Evolutionary conservation across 2,113 vertebrate species (phyloP), one percentile per base, ranked within the genome.

Genomic region (Callithrix jacchus): DNA sequence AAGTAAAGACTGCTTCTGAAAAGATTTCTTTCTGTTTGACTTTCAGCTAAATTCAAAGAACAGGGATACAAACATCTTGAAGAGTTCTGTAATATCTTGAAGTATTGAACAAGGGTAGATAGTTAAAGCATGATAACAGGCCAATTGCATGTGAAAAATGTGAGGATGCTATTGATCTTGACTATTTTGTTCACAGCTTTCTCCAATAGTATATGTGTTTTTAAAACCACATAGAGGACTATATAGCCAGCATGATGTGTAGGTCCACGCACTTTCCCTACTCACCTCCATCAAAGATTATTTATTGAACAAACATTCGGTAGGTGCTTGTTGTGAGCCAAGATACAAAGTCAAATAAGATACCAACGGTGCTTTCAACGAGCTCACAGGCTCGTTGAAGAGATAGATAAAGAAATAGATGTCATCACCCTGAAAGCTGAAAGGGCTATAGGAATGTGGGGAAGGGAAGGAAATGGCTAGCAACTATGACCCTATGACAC

Each of bases 31-130:
- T 93, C 52, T 92, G 87, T 97, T 95, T 97, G 97, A 97, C 95
- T 96, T 96, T 91, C 94, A 93, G 68, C 91, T 96, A 91, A 87
- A 95, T 87, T 96, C 68, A 90, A 88, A 96, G 52, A 27, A 77
- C 56, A 96, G 56, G 18, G n/a, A n/a, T n/a, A 35, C 42, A 97
- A 96, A 88, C 68, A 96, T 91, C 93, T 96, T 95, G 52, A 94
- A 79, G 68, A 94, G 32, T 88, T 94, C 94, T 84, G 32, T 95
- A 94, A 73, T 97, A 74, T 91, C 66, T 89, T 91, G n/a, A 95
- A 94, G 73, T 96, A 82, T 74, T 93, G 86, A 95, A 89, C n/a
- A 82, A 92, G 71, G 89, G 52, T 49, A 84, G 73, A 71, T 91
- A 94, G 70, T 45, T 74, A 97, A 97, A 95, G 49, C 64, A 70